These are phyloP conservation scores for Embidobia sp. DNA, from an alignment of 2,888 invertebrate species.

Conservation along the genomic window DNA sequence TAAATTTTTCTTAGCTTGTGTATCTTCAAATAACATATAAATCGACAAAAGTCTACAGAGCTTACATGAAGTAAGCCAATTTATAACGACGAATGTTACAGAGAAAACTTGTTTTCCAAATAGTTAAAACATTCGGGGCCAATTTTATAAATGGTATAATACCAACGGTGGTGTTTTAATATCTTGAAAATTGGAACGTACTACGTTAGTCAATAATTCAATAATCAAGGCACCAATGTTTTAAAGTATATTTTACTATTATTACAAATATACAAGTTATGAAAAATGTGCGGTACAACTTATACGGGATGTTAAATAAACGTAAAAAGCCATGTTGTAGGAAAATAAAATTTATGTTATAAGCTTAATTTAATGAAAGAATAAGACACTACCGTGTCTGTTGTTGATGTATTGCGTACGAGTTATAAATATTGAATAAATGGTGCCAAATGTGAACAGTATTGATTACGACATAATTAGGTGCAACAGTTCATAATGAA, in stretches of 20 bases:
- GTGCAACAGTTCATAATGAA: background rate
- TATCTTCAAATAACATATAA: no score
- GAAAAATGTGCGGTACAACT: no score
- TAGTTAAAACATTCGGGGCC: conserved; percentile 31
- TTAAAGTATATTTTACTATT: conserved; percentile 3
- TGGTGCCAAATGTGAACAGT: background rate
- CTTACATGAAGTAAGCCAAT: background rate
- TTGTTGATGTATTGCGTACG: no score
- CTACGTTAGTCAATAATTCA: conserved; percentile 18
- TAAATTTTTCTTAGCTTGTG: no score
- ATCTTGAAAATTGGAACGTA: background rate
- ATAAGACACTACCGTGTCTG: no score
- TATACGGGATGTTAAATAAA: no score
- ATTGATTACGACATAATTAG: conserved; percentile 13
- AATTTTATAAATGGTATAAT: conserved; percentile 8
- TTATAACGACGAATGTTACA: background rate
- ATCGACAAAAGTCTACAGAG: no score
- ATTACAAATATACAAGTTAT: background rate
- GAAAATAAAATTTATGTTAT: no score
- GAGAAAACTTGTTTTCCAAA: background rate
- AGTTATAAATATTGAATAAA: background rate
- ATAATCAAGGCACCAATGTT: conserved; percentile 23
- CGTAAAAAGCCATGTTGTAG: no score
- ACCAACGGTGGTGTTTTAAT: background rate
- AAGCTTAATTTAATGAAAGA: no score